A percentile compares a stretch with the other conserved stretches of the same genome.
These are phyloP conservation scores for Tetraneura akinire DNA, from an alignment of 1,140 invertebrate species.

Conservation along the genomic window DNA sequence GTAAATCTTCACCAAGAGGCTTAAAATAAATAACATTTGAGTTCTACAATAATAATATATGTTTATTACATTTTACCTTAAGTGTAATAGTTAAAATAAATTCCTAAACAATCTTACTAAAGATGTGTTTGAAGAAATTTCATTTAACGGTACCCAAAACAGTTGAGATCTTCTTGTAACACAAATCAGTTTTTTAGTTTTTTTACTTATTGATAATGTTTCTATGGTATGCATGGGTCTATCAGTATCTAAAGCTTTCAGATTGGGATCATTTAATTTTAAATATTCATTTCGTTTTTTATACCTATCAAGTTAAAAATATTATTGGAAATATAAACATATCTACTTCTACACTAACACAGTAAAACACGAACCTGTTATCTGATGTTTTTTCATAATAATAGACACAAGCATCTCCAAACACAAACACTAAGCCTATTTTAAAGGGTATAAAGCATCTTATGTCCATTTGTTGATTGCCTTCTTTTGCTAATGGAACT, in stretches of 20 bases:
- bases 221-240: constrained; percentile 33
- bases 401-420: constrained; percentile 19
- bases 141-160: constrained; percentile 59
- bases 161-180: constrained; percentile 69
- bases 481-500: constrained; percentile 3
- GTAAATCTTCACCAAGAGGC: constrained; percentile 72
- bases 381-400: constrained; percentile 38
- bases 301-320: background rate
- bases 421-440: constrained; percentile 26
- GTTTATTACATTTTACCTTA: too few relatives aligned
- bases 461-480: constrained; percentile 16
- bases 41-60: background rate
- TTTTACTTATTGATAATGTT: constrained; percentile 63
- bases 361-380: constrained; percentile 15
- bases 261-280: background rate
- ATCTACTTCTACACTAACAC: too few relatives aligned
- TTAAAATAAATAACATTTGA: constrained; percentile 58
- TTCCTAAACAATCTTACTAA: background rate
- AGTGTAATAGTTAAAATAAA: too few relatives aligned
- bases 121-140: background rate
- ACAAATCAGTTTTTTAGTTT: constrained; percentile 62
- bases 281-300: constrained; percentile 30
- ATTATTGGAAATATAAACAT: background rate
- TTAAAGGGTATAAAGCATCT: constrained; percentile 34
- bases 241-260: constrained; percentile 19